phyloP scores from a whole-genome alignment of 2,113 vertebrate species.

The Myrmecophaga tridactyla region DNA sequence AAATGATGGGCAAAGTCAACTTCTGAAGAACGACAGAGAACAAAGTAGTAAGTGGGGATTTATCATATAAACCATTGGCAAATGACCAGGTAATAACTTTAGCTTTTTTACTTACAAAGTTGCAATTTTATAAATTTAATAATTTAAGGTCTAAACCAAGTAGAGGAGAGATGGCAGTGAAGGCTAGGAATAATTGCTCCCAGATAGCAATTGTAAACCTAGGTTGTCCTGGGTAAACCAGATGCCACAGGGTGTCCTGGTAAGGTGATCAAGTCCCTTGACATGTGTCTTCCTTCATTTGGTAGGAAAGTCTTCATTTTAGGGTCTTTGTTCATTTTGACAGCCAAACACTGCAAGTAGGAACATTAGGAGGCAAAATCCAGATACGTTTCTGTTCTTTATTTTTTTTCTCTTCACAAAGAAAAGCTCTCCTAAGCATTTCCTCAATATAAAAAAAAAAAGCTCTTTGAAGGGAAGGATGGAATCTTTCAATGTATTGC shows the following conservation, averaged over 20 bases:
- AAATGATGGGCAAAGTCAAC: too few relatives aligned
- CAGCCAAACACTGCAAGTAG: background rate
- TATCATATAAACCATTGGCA: background rate
- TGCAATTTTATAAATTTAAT: background rate
- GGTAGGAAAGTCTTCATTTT: background rate
- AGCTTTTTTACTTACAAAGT: background rate
- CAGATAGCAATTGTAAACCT: too few relatives aligned
- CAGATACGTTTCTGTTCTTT: background rate
- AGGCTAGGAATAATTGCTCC: background rate
- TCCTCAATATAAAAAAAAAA: background rate
- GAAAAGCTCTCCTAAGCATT: background rate
- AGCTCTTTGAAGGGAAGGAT: background rate
- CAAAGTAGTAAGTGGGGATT: background rate
- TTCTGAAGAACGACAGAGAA: background rate
- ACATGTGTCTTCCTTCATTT: background rate
- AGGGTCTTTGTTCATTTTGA: background rate
- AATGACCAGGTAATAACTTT: background rate
- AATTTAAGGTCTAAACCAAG: background rate
- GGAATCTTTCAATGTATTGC: background rate
- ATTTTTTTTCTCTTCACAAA: background rate
- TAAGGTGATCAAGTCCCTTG: background rate
- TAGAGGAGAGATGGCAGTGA: background rate
- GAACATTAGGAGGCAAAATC: background rate
- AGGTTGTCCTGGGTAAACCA: background rate
- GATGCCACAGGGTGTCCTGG: background rate